Percentiles rank a stretch among this genome's conserved stretches.
Conservation (phyloP, 2,888 invertebrate species). For the Pyrrhosoma nymphula region DNA sequence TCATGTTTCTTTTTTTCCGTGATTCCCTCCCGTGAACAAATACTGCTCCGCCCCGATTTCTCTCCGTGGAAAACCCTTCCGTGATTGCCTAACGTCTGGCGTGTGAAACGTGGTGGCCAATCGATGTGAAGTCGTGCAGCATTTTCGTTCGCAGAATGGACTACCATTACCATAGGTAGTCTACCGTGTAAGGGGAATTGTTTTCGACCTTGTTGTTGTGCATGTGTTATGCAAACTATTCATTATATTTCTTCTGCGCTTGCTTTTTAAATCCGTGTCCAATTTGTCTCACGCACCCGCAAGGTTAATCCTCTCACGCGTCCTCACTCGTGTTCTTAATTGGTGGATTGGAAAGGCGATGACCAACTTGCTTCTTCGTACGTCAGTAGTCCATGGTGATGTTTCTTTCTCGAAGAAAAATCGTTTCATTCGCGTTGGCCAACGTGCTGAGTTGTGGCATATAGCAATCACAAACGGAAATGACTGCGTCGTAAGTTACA, state of each 20-base stretch:
- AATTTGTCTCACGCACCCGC: not conserved
- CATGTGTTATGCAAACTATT: not conserved
- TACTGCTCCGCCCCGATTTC: not conserved
- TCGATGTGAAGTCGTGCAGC: not conserved
- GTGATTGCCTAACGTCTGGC: not conserved
- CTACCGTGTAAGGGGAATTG: not conserved
- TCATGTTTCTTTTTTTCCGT: not conserved
- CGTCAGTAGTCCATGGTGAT: too few species aligned
- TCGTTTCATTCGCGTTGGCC: too few species aligned
- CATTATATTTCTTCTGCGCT: not conserved
- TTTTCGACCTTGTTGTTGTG: not conserved
- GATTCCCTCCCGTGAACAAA: not conserved
- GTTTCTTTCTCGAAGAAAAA: too few species aligned
- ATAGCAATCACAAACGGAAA: too few species aligned
- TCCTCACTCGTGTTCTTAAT: not conserved
- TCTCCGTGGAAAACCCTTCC: not conserved
- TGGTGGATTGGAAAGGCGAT: not conserved
- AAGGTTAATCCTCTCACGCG: not conserved
- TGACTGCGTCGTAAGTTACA: too few species aligned
- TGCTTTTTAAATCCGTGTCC: not conserved
- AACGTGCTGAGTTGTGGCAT: too few species aligned
- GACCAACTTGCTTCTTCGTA: not conserved
- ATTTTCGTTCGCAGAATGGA: not conserved
- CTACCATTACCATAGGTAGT: not conserved
- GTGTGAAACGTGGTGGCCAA: not conserved